Conservation (phyloP, 2,797 vertebrate genomes). For the Podarcis siculus region DNA sequence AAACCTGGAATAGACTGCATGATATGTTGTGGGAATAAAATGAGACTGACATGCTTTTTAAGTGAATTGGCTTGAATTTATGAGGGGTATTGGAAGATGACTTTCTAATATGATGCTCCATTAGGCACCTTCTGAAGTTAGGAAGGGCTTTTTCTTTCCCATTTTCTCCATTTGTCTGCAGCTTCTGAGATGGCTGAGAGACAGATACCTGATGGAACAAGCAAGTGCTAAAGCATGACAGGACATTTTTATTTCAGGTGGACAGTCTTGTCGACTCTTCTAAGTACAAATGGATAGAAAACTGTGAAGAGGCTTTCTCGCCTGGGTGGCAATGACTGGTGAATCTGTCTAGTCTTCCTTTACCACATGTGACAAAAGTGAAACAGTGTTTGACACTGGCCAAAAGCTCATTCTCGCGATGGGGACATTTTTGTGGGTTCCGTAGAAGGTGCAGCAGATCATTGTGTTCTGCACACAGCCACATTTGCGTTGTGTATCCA, state of each 20-base stretch:
- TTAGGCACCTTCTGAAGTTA: background rate
- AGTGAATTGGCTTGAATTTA: background rate
- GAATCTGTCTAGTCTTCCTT: background rate
- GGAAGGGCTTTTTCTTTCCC: background rate
- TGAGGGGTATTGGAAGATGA: background rate
- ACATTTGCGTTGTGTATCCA: background rate
- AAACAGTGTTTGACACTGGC: background rate
- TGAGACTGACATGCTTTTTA: background rate
- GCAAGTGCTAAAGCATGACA: background rate
- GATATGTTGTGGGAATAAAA: background rate
- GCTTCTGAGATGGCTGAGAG: background rate
- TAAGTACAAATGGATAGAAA: background rate
- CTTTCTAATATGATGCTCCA: background rate
- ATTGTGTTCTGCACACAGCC: background rate
- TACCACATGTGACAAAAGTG: background rate
- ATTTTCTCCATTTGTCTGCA: background rate
- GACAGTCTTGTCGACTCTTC: background rate
- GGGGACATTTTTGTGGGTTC: background rate
- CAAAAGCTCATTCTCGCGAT: background rate
- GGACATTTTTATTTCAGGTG: background rate
- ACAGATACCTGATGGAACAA: background rate
- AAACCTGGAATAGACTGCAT: background rate
- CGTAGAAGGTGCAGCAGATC: background rate
- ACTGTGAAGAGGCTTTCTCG: background rate
- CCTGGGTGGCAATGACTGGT: background rate